Evolutionary conservation across 2,888 invertebrate genomes (phyloP).

Genomic region (Eilema caniola): DNA sequence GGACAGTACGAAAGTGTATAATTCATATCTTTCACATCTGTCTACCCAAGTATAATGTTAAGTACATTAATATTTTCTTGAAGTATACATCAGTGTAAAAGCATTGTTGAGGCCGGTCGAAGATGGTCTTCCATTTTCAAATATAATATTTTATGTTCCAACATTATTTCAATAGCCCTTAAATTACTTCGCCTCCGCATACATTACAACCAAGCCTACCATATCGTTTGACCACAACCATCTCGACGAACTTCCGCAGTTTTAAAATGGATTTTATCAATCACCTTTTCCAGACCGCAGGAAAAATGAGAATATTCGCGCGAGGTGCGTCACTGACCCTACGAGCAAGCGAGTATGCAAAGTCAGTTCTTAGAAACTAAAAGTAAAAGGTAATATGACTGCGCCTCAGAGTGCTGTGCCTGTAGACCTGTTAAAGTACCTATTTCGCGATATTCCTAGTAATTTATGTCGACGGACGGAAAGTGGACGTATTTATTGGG

Average conservation of each 20-base stretch:
- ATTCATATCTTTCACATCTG: no score
- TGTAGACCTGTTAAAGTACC: slow-evolving; percentile 33
- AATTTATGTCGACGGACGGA: neutral
- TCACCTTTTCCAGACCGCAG: neutral
- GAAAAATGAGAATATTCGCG: slow-evolving; percentile 2
- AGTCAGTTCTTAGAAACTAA: slow-evolving; percentile 66
- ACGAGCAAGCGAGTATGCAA: slow-evolving; percentile 51
- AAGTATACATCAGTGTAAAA: neutral
- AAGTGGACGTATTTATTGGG: neutral
- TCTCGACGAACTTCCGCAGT: slow-evolving; percentile 3
- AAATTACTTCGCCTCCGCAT: neutral
- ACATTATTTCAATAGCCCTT: neutral
- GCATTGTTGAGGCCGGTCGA: neutral
- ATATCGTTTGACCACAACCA: slow-evolving; percentile 4
- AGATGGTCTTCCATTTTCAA: neutral
- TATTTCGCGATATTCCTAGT: slow-evolving; percentile 20
- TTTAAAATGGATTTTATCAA: neutral
- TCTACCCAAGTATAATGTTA: no score
- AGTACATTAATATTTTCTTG: no score
- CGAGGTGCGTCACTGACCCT: slow-evolving; percentile 39
- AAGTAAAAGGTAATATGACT: slow-evolving; percentile 60
- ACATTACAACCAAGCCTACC: neutral
- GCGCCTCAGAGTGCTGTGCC: slow-evolving; percentile 32
- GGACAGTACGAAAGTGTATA: no score
- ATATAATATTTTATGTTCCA: neutral